Base-by-base conservation (phyloP, 2,797 vertebrate genomes). In the Coregonus sp. region DNA sequence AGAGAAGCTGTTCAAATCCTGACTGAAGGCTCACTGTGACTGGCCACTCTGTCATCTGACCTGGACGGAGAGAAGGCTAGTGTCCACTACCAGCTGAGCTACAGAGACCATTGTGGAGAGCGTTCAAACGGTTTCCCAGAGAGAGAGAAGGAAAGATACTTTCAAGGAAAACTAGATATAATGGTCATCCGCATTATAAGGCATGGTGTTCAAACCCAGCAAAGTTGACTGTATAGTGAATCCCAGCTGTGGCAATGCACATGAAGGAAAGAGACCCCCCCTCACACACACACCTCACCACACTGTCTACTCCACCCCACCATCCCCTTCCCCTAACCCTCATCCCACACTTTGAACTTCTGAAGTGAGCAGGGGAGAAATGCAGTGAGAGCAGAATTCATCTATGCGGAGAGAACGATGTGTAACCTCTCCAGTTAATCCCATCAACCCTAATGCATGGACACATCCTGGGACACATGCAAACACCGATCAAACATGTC, bases 311-410 rank as follows among this genome's bases (percentile, higher is more conserved):
- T 81, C 73, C 80, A 37, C 81, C 35, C 76, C 80, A 79, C 81
- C 68, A 16, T 66, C 25, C 50, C 73, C 68, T n/a, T 71, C 52
- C 82, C 83, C 4, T 20, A 50, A 14, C 25, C 52, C 33, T 35
- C 18, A n/a, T n/a, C 4, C 56, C 72, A 15, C 84, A 85, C 92
- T 92, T 91, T 92, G 92, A 93, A 93, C 91, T 89, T 88, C 25
- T 50, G 18, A 90, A 84, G 89, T 91, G 89, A 83, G 80, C 66
- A 83, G 80, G 77, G 50, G 31, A 75, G 65, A 63, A 85, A 90
- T 74, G 76, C 79, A 88, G 87, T 66, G 72, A 76, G 80, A 80
- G 69, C 63, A 82, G 79, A 65, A 65, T 76, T 68, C 72, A 81
- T 82, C 81, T 85, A 90, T 89, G 88, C 87, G 75, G 89, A 87